phyloP scores from a whole-genome alignment of 2,113 vertebrate species.

The Coptodon rendalli region DNA sequence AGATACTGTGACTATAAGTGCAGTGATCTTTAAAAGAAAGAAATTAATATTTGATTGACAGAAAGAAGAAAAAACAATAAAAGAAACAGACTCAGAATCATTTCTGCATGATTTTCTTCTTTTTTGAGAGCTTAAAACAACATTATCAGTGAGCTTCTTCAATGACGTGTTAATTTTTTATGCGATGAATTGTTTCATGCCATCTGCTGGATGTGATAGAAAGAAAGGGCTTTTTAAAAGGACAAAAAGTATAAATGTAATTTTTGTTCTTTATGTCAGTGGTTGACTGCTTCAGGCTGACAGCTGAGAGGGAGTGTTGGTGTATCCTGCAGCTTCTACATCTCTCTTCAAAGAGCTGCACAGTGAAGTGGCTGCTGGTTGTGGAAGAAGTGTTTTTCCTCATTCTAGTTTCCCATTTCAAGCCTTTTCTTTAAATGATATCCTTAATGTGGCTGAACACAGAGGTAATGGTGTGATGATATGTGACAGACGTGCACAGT shows the following conservation, averaged over 20 bases:
- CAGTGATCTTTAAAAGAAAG: background rate
- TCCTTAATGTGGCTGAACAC: background rate
- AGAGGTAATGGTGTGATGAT: background rate
- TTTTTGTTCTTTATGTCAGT: background rate
- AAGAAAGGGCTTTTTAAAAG: background rate
- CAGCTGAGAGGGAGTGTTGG: background rate
- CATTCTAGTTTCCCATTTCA: background rate
- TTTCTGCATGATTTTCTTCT: background rate
- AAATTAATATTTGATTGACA: background rate
- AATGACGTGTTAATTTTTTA: background rate
- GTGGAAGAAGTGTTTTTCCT: background rate
- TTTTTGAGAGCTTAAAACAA: background rate
- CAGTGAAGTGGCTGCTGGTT: background rate
- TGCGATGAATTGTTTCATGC: background rate
- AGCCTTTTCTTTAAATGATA: background rate
- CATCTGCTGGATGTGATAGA: background rate
- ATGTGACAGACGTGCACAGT: background rate
- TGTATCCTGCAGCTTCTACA: background rate
- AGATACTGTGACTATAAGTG: background rate
- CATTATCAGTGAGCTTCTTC: background rate
- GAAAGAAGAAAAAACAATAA: background rate
- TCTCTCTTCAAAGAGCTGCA: background rate
- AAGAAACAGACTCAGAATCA: background rate
- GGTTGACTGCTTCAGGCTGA: background rate
- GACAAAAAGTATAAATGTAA: background rate